Base-by-base conservation (phyloP, 2,113 vertebrate species). In the Chascanopsetta lugubris region DNA sequence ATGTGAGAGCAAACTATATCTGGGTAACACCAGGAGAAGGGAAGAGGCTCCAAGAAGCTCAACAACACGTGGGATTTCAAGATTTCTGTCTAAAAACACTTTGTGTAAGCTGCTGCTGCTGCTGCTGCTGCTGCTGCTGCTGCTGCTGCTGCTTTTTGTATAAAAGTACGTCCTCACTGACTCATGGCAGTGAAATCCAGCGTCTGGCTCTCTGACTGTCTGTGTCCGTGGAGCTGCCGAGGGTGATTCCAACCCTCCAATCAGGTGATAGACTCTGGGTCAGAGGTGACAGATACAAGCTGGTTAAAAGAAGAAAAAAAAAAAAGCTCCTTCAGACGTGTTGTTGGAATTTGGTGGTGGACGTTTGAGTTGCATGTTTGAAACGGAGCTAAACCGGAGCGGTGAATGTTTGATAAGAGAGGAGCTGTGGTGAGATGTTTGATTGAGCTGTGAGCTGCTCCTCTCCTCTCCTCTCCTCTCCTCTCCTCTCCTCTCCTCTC, bases 251-350 rank as follows among this genome's bases (percentile, higher is more conserved):
- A 72, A 40, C 8, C 1, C 2, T 13, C 3, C 38, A 17, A 58
- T 58, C 21, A 20, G 40, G 30, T 65, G 49, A 77, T 38, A 57
- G 66, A 60, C 38, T 49, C 65, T 24, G 73, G 72, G 63, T 48
- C 80, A 82, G 83, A 76, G 73, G 61, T 76, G 66, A 42, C 64
- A 62, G 64, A 36, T 72, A 55, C 29, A 62, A 6, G 18, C n/a
- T 2, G 13, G 49, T 57, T 25, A 68, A 34, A n/a, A n/a, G n/a
- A n/a, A n/a, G n/a, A n/a, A n/a, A n/a, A n/a, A n/a, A n/a, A n/a
- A n/a, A n/a, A 57, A 20, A 42, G 21, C 10, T 53, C 17, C 12
- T 38, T 17, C 30, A 34, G 43, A 13, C 26, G 25, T 36, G 29
- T 29, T 45, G 0, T 3, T 57, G 36, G 43, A 66, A 53, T 49